Evolutionary conservation across 2,113 vertebrate species (phyloP), one percentile per base, ranked within the genome.

Genomic region (Silurus glanis): DNA sequence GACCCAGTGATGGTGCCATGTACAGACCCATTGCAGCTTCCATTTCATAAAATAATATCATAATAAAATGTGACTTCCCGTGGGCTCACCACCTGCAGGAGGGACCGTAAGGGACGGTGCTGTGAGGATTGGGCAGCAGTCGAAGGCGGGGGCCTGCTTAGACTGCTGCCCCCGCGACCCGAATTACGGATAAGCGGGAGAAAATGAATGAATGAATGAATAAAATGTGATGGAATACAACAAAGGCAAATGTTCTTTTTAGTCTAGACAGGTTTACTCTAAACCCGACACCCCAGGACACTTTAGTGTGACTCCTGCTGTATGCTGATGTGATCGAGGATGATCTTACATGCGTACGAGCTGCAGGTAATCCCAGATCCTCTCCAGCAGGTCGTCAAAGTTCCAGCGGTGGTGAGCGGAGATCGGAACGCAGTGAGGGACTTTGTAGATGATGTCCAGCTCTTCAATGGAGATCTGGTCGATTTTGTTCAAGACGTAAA

Each of bases 381-480:
- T 98, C 93, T 99, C 98, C 90, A 99, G 92, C 28, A 99, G 93
- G 91, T 99, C 98, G 59, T 99, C 98, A n/a, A 99, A 99, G 93
- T 99, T 99, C 98, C 98, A 99, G 92, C 97, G 97, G 91, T 98
- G 97, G 93, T 99, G 98, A 79, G 98, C 98, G 9, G 98, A 99
- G 92, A 99, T 99, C 0, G 98, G 98, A 0, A 99, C 98, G n/a
- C 96, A 97, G 92, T 99, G 98, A 49, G 98, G 97, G 28, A 99
- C 97, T 93, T 98, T 99, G 93, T 99, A 99, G 93, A 99, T 99
- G 83, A 99, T 95, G 91, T 99, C 98, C 12, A 99, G 94, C 89
- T 99, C 98, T 92, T 99, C 98, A 49, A 99, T 97, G 76, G 98
- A 99, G 92, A 99, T 99, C 93, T 99, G 97, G 91, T 99, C 98